Conservation (phyloP, 2,113 vertebrate genomes). For the Cynocephalus volans region DNA sequence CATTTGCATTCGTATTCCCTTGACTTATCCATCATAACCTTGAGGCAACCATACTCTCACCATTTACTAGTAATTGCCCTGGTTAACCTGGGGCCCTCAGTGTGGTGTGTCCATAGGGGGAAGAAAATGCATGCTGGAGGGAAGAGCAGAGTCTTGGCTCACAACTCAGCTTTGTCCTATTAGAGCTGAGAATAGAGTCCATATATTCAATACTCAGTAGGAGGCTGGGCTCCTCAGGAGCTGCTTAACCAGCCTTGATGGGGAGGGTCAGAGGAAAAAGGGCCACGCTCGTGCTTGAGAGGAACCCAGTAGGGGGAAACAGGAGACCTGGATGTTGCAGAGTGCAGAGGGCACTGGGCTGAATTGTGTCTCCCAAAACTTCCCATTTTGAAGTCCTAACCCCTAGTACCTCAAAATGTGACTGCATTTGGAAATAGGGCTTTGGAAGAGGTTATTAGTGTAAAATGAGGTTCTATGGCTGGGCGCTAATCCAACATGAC, state of each 20-base stretch:
- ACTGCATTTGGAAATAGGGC: background rate
- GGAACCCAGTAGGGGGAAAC: background rate
- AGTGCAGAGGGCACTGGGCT: background rate
- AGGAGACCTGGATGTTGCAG: background rate
- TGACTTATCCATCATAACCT: no score
- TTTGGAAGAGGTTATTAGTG: background rate
- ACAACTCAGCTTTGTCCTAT: no score
- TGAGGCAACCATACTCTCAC: no score
- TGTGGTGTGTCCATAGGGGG: no score
- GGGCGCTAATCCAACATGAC: background rate
- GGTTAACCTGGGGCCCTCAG: no score
- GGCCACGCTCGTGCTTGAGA: background rate
- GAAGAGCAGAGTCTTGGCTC: no score
- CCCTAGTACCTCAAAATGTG: background rate
- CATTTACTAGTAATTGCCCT: no score
- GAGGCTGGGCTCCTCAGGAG: background rate
- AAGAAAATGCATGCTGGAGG: no score
- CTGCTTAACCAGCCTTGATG: background rate
- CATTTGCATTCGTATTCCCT: slow-evolving; percentile 69
- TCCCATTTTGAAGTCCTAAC: background rate
- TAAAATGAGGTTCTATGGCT: background rate
- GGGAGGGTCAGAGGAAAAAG: background rate
- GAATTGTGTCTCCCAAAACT: background rate
- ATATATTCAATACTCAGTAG: slow-evolving; percentile 21
- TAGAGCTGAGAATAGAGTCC: no score